phyloP scores from a whole-genome alignment of 2,113 vertebrate genomes.

The Phaethornis superciliosus region DNA sequence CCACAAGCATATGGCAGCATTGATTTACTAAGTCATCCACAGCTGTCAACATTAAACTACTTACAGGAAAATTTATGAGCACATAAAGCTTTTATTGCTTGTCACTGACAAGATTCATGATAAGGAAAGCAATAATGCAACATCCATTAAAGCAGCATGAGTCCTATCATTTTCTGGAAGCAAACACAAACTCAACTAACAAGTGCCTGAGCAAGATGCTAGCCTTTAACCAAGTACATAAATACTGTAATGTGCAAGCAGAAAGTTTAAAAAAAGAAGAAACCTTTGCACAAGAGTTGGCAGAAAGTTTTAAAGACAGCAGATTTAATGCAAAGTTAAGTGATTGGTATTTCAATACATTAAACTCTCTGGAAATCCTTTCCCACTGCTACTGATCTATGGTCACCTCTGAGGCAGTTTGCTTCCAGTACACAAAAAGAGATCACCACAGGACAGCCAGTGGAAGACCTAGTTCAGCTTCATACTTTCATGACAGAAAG shows the following conservation, averaged over 20 bases:
- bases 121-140: constrained; percentile 46
- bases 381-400: neutral
- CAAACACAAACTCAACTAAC: neutral
- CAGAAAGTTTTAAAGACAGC: constrained; percentile 1
- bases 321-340: neutral
- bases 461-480: neutral
- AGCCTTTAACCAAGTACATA: neutral
- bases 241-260: neutral
- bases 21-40: constrained; percentile 53
- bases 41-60: constrained; percentile 40
- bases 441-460: neutral
- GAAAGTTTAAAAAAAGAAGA: neutral
- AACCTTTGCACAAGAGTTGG: neutral
- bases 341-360: neutral
- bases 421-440: neutral
- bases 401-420: neutral
- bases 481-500: neutral
- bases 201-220: neutral
- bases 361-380: neutral
- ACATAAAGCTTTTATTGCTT: constrained; percentile 55
- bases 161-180: constrained; percentile 9
- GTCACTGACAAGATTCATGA: constrained; percentile 59
- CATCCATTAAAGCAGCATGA: neutral
- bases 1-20: neutral
- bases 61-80: constrained; percentile 58